Evolutionary conservation across 1,140 invertebrate species (phyloP), one percentile per base, ranked within the genome.

Genomic region (Ceratina calcarata): DNA sequence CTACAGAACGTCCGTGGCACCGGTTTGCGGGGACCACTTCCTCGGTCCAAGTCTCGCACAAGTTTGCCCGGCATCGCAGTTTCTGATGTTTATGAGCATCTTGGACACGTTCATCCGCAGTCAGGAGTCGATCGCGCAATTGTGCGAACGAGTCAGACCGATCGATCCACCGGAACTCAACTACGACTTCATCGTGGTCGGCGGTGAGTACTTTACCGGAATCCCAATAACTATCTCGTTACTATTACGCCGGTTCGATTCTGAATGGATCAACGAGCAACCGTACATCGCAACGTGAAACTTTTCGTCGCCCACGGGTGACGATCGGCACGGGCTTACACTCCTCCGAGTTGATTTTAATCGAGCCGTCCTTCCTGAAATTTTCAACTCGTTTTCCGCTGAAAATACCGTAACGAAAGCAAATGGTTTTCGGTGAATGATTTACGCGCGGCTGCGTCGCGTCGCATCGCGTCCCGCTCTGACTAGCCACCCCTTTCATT

Each of bases 181-280:
- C 51, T 95, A 94, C 78, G 94, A 95, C 80, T 95, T 94, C 84
- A 93, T 95, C 51, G 93, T 95, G 3, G 91, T 95, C 90, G 87
- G 95, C 22, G 93, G 94, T 86, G 93, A 92, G 91, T 91, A 84
- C 13, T 0, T 45, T 45, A 10, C 37, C 37, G 37, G 37, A 45
- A 45, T 45, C 37, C 37, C 37, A 6, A 45, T 45, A 45, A 45
- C 37, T 45, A 45, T 45, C 37, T 45, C 37, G 37, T 45, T 10
- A 6, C 37, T 45, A 45, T 45, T 32, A 32, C 27, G 27, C 27
- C 27, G 27, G 27, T 32, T 32, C 27, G 27, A 32, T 32, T 32
- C 27, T 4, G 27, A 4, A 1, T 4, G 4, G 27, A 32, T 32
- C 4, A 32, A 32, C 27, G 2, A 2, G 27, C 4, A 32, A 32